These are phyloP conservation scores for Willowsia nigromaculata DNA, from an alignment of 2,888 invertebrate species.

Conservation along the genomic window DNA sequence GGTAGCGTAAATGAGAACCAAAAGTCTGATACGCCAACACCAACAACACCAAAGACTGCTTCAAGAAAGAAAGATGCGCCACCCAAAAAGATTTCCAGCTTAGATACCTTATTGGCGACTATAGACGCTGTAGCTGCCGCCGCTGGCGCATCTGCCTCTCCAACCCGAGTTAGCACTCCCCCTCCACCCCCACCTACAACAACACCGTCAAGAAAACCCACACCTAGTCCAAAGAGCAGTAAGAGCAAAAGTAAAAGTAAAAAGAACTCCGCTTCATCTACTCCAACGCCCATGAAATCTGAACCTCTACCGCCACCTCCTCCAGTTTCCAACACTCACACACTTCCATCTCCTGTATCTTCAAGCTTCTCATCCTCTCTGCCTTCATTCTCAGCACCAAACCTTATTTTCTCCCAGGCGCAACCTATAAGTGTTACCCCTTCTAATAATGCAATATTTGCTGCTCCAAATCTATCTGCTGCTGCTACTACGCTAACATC, in stretches of 20 bases:
- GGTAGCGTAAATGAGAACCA: constrained; percentile 49
- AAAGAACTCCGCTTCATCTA: constrained; percentile 25
- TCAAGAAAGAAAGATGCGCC: constrained; percentile 62
- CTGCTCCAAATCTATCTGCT: neutral
- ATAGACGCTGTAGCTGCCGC: constrained; percentile 72
- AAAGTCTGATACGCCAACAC: constrained; percentile 59
- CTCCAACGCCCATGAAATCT: constrained; percentile 37
- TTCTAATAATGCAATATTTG: constrained; percentile 27
- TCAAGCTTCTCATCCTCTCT: neutral
- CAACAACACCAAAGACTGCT: constrained; percentile 65
- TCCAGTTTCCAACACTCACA: constrained; percentile 2
- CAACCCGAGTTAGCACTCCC: neutral
- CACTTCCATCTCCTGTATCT: constrained; percentile 8
- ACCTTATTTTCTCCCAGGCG: constrained; percentile 14
- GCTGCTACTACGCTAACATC: neutral
- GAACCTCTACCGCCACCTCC: constrained; percentile 50
- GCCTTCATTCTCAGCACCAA: neutral
- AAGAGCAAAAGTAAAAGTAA: constrained; percentile 61
- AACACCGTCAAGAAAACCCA: constrained; percentile 52
- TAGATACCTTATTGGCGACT: constrained; percentile 71
- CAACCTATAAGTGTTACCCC: constrained; percentile 1
- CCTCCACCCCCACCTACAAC: constrained; percentile 34
- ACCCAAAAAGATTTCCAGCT: constrained; percentile 72
- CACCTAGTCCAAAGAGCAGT: constrained; percentile 70
- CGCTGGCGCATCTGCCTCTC: constrained; percentile 59